Base-by-base conservation (phyloP, 2,888 invertebrate genomes). In the Panzeria rudis region DNA sequence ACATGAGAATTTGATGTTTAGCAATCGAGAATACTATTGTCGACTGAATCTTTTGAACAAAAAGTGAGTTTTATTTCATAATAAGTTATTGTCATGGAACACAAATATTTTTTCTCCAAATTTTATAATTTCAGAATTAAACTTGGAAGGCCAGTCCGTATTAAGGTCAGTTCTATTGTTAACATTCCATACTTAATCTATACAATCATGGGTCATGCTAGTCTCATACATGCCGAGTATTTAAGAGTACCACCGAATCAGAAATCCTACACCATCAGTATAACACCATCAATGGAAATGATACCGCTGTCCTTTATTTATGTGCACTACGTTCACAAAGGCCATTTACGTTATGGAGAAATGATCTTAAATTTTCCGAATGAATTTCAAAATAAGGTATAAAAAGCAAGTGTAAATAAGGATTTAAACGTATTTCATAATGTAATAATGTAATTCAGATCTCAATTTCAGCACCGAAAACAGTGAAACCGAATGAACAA, bases 401-500 rank as follows among this genome's bases (percentile, higher is more conserved):
- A 59, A 6, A n/a, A 8, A 29, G 9, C n/a, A 5, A 35, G 3
- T 29, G 11, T n/a, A n/a, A n/a, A n/a, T n/a, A n/a, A n/a, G n/a
- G n/a, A n/a, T n/a, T n/a, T n/a, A n/a, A n/a, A n/a, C n/a, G n/a
- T n/a, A n/a, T 11, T 11, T 11, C 11, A 3, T 52, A 15, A 9
- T 41, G 15, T 23, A 29, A 0, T n/a, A 0, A n/a, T 44, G 38
- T 11, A 56, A 15, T 72, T 29, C n/a, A 95, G 95, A 94, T 96
- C 44, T 94, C 96, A 13, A 93, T 96, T 5, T 93, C 94, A 87
- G 92, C 95, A 0, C 94, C 94, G 17, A 93, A 93, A 5, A 94
- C 95, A 91, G 95, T 95, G 0, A 94, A 95, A 78, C 97, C 97
- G 0, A 96, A 96, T 73, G 94, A 95, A 20, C 94, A 95, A 79